phyloP scores from a whole-genome alignment of 1,140 invertebrate species.

The Heliconius nattereri region DNA sequence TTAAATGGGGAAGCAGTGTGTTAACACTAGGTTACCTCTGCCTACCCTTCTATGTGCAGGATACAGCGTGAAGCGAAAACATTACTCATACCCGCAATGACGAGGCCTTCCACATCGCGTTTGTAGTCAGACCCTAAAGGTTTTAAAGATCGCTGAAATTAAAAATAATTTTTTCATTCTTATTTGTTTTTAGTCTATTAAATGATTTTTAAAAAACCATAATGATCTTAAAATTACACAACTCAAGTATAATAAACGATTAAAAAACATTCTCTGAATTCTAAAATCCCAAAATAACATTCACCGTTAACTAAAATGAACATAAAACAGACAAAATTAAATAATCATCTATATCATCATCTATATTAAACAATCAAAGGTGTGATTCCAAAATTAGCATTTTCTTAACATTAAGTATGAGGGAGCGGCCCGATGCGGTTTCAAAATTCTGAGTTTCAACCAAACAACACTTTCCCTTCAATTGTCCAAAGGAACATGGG shows the following conservation, averaged over 20 bases:
- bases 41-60: too few species aligned
- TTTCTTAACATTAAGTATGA: conserved; percentile 48
- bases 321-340: conserved; percentile 11
- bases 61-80: too few species aligned
- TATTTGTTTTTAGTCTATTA: neutral
- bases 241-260: neutral
- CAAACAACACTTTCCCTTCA: conserved; percentile 66
- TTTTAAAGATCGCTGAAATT: too few species aligned
- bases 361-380: conserved; percentile 21
- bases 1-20: too few species aligned
- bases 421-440: conserved; percentile 49
- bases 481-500: conserved; percentile 50
- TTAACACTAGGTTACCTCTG: too few species aligned
- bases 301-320: neutral
- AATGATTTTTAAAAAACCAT: neutral
- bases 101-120: too few species aligned
- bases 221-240: neutral
- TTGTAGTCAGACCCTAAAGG: too few species aligned
- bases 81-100: too few species aligned
- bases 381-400: conserved; percentile 47
- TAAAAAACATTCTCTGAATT: neutral
- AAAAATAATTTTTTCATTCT: neutral
- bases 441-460: conserved; percentile 63
- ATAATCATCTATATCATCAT: conserved; percentile 7
- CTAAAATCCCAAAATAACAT: neutral